Base-by-base conservation (phyloP, 2,113 vertebrate species). In the Anarrhichthys ocellatus region DNA sequence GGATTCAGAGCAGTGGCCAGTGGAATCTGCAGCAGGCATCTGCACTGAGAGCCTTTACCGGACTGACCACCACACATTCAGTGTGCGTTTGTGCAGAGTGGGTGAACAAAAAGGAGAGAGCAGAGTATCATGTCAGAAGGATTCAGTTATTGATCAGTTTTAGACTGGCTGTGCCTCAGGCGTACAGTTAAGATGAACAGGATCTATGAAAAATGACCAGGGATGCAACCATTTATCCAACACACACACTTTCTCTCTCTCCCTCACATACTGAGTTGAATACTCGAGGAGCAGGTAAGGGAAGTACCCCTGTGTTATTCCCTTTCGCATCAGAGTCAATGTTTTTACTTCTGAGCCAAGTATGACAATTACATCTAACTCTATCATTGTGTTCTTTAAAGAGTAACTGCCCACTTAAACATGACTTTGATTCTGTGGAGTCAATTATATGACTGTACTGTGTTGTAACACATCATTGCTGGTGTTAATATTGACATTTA, bases 121-220 rank as follows among this genome's bases (percentile, higher is more conserved):
- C 14, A 34, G 11, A 40, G n/a, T 27, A 50, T 46, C 44, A 69
- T 68, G 38, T 91, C 77, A 81, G 78, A 89, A 71, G 70, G 76
- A 69, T 78, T 81, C 59, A 11, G 46, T 34, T 27, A 82, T 83
- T 56, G 86, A 83, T 78, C 66, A 68, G 24, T 73, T 65, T 46
- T 10, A 48, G 74, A 66, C 64, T 27, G 17, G 48, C 13, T 6
- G 66, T 62, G 73, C 27, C 82, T 82, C 72, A 73, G 65, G 78
- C 66, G 78, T 59, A 76, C 27, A 65, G 75, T 83, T 71, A 80
- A 81, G 73, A 78, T 61, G 62, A 78, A 83, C 71, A 4, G 72
- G 79, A 89, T 90, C 78, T 52, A 78, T 88, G 48, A 44, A 48
- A 78, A 84, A 75, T 72, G 73, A 44, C 75, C 15, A 36, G 13